Conservation (phyloP, 2,113 vertebrate genomes). For the Spilogale gracilis region DNA sequence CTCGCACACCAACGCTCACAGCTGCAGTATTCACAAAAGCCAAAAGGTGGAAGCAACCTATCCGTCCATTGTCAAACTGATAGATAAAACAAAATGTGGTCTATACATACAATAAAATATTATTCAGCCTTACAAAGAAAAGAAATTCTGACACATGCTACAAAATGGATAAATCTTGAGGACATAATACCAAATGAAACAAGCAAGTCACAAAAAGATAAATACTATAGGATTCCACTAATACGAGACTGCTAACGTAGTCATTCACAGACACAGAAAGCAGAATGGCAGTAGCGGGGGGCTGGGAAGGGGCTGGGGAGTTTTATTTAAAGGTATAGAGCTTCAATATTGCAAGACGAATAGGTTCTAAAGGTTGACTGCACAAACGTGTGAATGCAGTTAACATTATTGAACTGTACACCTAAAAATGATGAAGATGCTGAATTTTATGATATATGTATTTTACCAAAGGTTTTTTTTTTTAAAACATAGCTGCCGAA, state of each 20-base stretch:
- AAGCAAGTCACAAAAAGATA: neutral
- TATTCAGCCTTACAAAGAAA: slow-evolving; percentile 20
- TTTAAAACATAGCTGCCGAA: neutral
- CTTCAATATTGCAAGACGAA: neutral
- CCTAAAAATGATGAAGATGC: neutral
- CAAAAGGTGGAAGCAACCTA: neutral
- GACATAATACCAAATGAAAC: neutral
- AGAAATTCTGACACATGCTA: neutral
- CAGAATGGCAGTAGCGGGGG: neutral
- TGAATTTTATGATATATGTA: slow-evolving; percentile 4
- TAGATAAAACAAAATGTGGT: neutral
- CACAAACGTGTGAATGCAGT: neutral
- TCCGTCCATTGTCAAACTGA: neutral
- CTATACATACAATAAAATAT: neutral
- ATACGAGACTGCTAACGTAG: neutral
- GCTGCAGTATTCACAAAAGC: neutral
- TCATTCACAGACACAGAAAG: neutral
- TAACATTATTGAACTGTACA: neutral
- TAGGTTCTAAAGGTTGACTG: neutral
- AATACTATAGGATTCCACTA: neutral
- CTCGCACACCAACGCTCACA: neutral
- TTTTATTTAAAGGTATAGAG: neutral
- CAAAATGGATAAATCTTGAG: neutral
- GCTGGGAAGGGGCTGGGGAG: neutral
- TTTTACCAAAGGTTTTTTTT: neutral